These are phyloP conservation scores for Hippotragus niger DNA, from an alignment of 2,113 vertebrate species.

Conservation along the genomic window DNA sequence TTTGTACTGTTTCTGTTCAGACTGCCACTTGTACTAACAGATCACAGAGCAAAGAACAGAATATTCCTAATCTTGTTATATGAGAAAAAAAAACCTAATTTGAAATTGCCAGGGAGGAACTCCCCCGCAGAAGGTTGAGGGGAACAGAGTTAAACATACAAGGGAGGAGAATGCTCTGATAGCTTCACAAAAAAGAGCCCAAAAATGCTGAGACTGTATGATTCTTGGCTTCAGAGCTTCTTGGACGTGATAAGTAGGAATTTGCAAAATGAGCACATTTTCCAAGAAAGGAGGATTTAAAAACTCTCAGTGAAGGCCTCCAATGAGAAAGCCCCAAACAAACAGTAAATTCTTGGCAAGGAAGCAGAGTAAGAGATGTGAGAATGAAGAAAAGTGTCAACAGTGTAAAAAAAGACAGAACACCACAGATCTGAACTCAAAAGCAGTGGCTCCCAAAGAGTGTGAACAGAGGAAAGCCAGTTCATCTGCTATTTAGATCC, in stretches of 20 bases:
- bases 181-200: not conserved
- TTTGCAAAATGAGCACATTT: not conserved
- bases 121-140: not conserved
- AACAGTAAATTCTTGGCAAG: not conserved
- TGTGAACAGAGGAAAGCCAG: not conserved
- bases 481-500: not conserved
- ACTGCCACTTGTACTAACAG: not conserved
- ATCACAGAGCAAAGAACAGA: not conserved
- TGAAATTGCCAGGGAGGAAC: not conserved
- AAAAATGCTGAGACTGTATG: not conserved
- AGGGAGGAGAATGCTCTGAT: not conserved
- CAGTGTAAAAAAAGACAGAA: not conserved
- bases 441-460: not conserved
- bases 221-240: not conserved
- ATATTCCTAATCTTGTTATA: not conserved
- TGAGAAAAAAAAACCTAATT: not conserved
- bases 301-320: not conserved
- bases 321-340: not conserved
- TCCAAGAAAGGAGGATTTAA: slow-evolving; percentile 5
- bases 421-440: not conserved
- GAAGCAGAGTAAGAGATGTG: not conserved
- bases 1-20: not conserved
- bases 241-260: not conserved
- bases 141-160: not conserved
- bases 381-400: not conserved